Evolutionary conservation across 2,888 invertebrate species (phyloP).

Genomic region (Asteroscopus sphinx): DNA sequence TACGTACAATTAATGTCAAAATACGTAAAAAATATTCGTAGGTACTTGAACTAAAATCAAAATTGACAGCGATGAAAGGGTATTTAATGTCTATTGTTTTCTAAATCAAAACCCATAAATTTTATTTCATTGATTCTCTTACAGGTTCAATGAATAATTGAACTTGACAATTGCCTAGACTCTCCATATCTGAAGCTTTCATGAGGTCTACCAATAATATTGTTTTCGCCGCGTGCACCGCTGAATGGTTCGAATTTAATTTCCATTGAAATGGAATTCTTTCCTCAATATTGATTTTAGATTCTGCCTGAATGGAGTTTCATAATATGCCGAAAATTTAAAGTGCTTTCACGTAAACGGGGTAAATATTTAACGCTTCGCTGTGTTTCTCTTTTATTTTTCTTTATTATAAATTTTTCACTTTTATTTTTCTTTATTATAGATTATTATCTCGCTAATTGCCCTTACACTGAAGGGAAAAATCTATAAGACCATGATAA

Average conservation of each 20-base stretch:
- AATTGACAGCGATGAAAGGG: no score
- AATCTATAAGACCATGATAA: no score
- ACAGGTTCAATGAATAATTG: conserved; percentile 34
- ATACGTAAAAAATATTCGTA: no score
- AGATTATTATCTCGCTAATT: no score
- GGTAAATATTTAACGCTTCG: conserved; percentile 1
- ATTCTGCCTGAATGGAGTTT: conserved; percentile 56
- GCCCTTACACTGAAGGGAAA: no score
- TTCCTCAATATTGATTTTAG: conserved; percentile 63
- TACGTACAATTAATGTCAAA: no score
- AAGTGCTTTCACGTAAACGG: conserved; percentile 11
- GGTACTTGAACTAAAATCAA: no score
- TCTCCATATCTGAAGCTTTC: conserved; percentile 46
- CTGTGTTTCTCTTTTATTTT: background rate
- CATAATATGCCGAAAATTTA: conserved; percentile 60
- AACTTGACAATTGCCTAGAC: conserved; percentile 24
- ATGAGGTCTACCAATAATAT: conserved; percentile 62
- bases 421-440: no score
- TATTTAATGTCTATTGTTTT: conserved; percentile 3
- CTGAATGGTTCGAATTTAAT: conserved; percentile 62
- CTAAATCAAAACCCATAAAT: conserved; percentile 6
- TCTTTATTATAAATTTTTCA: background rate
- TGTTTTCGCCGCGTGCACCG: conserved; percentile 56
- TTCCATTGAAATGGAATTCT: conserved; percentile 67
- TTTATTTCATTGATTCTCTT: conserved; percentile 5